phyloP scores from a whole-genome alignment of 2,797 vertebrate genomes.

The Myiothlypis coronata region DNA sequence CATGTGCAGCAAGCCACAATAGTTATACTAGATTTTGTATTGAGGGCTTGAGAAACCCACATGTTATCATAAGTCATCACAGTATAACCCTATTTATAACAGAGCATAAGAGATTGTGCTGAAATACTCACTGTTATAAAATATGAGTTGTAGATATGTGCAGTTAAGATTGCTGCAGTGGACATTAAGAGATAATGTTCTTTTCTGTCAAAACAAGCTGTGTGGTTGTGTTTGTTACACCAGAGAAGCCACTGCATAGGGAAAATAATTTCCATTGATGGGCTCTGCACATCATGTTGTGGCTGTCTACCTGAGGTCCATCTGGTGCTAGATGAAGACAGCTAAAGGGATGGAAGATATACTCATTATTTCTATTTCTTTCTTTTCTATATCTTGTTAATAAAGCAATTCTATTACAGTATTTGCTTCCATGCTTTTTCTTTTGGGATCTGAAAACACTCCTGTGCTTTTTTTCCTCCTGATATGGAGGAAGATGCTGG shows the following conservation, averaged over 20 bases:
- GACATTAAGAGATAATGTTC: not conserved
- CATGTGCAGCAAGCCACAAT: not conserved
- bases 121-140: not conserved
- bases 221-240: not conserved
- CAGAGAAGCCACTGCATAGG: not conserved
- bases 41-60: not conserved
- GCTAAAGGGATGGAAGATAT: not conserved
- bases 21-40: not conserved
- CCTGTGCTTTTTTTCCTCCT: not conserved
- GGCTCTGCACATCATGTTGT: accelerated
- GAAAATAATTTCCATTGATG: not conserved
- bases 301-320: not conserved
- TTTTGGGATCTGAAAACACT: not conserved
- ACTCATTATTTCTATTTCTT: not conserved
- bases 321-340: not conserved
- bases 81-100: not conserved
- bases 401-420: not conserved
- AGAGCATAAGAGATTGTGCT: not conserved
- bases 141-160: not conserved
- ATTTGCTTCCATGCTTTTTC: not conserved
- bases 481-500: not conserved
- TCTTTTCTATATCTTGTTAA: not conserved
- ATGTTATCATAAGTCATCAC: not conserved
- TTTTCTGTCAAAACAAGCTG: not conserved
- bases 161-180: not conserved